Percentiles rank a stretch among this genome's conserved stretches.
These are phyloP conservation scores for Arothron firmamentum DNA, from an alignment of 2,113 vertebrate species.

Conservation along the genomic window DNA sequence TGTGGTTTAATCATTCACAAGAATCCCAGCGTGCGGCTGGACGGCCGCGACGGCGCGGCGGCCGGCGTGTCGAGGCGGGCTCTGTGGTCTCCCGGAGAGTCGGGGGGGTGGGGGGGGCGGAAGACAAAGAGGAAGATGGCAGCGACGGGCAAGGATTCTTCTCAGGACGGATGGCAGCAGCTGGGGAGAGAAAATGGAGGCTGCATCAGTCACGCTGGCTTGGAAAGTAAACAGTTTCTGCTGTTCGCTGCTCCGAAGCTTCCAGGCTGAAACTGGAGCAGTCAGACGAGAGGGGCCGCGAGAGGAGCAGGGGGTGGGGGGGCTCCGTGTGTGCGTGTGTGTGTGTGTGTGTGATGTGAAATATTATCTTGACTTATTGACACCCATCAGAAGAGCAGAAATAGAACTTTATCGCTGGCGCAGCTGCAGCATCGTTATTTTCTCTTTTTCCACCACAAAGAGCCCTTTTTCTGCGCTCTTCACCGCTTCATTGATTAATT, in stretches of 20 bases:
- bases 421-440: too few relatives aligned
- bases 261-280: slow-evolving; percentile 33
- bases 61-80: background rate
- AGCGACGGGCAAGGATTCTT: slow-evolving; percentile 55
- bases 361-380: slow-evolving; percentile 38
- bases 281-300: slow-evolving; percentile 15
- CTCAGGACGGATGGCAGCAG: slow-evolving; percentile 61
- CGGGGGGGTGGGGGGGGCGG: slow-evolving; percentile 44
- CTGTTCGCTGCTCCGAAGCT: slow-evolving; percentile 33
- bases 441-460: background rate
- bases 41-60: slow-evolving; percentile 33
- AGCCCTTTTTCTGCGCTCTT: background rate
- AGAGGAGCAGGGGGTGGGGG: background rate
- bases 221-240: slow-evolving; percentile 52
- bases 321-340: background rate
- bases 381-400: slow-evolving; percentile 4
- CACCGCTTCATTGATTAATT: slow-evolving; percentile 45
- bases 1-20: slow-evolving; percentile 53
- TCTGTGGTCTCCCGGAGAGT: slow-evolving; percentile 28
- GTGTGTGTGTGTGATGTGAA: background rate
- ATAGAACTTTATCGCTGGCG: too few relatives aligned
- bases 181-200: slow-evolving; percentile 34
- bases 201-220: slow-evolving; percentile 59
- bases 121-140: slow-evolving; percentile 53
- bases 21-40: slow-evolving; percentile 52